Evolutionary conservation across 1,140 invertebrate species (phyloP).

Genomic region (Onthophagus taurus): DNA sequence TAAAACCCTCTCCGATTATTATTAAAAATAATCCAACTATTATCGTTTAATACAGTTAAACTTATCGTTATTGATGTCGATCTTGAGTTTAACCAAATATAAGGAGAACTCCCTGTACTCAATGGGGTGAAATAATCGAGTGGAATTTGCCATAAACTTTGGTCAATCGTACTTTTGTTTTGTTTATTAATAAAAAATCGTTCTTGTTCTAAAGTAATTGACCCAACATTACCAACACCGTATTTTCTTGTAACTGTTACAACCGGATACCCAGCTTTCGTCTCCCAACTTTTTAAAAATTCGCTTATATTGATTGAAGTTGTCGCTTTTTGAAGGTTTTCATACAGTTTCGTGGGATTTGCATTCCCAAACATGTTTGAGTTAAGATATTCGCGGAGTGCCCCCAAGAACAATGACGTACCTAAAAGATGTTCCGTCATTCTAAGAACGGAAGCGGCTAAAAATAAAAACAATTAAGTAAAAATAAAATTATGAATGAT

Average conservation of each 20-base stretch:
- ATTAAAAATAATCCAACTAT: not conserved
- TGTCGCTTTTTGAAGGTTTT: not conserved
- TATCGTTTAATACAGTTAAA: too few species aligned
- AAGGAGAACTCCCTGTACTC: not conserved
- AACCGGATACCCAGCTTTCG: slow-evolving; percentile 12
- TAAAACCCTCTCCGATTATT: slow-evolving; percentile 3
- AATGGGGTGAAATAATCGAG: not conserved
- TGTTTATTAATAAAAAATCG: slow-evolving; percentile 1
- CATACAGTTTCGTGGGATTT: not conserved
- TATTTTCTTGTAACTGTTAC: slow-evolving; percentile 11
- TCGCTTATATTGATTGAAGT: not conserved
- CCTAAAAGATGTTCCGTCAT: not conserved
- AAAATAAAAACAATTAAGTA: not conserved
- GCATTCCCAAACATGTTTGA: slow-evolving; percentile 5
- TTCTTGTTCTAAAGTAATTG: not conserved
- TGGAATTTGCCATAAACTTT: not conserved
- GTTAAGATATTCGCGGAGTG: too few species aligned
- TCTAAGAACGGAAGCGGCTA: too few species aligned
- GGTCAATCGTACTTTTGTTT: not conserved
- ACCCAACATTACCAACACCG: not conserved
- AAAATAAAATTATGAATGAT: too few species aligned
- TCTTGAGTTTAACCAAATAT: too few species aligned
- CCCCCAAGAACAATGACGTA: too few species aligned
- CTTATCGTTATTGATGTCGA: too few species aligned
- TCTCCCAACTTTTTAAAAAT: slow-evolving; percentile 9